phyloP scores from a whole-genome alignment of 2,888 invertebrate genomes.

The Anoplius nigerrimus region DNA sequence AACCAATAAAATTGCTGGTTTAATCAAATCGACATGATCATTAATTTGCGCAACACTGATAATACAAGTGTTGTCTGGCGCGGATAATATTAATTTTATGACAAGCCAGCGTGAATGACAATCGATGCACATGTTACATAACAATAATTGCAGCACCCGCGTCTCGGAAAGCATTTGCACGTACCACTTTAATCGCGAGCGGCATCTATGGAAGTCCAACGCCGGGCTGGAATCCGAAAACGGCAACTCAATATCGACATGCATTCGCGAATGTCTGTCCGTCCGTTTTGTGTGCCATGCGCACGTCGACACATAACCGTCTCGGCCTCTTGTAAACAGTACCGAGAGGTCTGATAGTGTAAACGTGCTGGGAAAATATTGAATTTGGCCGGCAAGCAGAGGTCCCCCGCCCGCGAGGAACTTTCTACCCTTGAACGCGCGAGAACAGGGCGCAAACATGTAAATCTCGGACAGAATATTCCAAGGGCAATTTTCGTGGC shows the following conservation, averaged over 20 bases:
- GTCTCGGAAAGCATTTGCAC: too few relatives aligned
- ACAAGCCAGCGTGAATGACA: too few relatives aligned
- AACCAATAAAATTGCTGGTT: too few relatives aligned
- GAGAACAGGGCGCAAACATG: constrained; percentile 47
- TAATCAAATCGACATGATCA: too few relatives aligned
- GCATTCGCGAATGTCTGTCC: too few relatives aligned
- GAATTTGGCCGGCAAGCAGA: constrained; percentile 30
- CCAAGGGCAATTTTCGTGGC: constrained; percentile 23
- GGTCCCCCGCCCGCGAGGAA: background rate
- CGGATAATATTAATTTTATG: too few relatives aligned
- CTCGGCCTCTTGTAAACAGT: constrained; percentile 3
- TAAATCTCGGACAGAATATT: constrained; percentile 45
- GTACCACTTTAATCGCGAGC: too few relatives aligned
- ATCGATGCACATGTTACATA: too few relatives aligned
- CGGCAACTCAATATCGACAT: too few relatives aligned
- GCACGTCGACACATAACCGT: constrained; percentile 40
- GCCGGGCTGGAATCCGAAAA: background rate
- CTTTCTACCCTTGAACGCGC: background rate
- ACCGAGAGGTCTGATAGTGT: constrained; percentile 40
- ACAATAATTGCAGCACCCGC: too few relatives aligned
- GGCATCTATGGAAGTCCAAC: background rate
- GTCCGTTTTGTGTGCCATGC: background rate
- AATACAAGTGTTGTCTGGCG: too few relatives aligned
- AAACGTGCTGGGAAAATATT: constrained; percentile 59
- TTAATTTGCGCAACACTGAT: too few relatives aligned